These are phyloP conservation scores for Valencia hispanica DNA, from an alignment of 2,797 vertebrate species.

Conservation along the genomic window DNA sequence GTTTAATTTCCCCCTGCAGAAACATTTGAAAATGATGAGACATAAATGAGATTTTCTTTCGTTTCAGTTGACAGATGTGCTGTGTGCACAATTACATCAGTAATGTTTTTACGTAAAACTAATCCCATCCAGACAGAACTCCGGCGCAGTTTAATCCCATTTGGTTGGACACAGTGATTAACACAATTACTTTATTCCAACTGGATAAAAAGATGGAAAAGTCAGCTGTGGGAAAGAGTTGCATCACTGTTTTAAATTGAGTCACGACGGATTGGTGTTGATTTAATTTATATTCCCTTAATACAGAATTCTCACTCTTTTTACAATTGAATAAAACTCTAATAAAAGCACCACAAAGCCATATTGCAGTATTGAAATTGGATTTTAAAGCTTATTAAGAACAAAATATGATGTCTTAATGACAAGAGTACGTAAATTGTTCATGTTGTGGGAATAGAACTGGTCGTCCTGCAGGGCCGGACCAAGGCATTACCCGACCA, in stretches of 20 bases:
- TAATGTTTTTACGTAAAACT: conserved; percentile 30
- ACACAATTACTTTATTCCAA: conserved; percentile 36
- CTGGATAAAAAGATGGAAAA: conserved; percentile 37
- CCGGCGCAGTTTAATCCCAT: conserved; percentile 50
- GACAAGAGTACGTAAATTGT: neutral
- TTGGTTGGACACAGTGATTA: conserved; percentile 42
- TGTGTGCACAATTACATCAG: conserved; percentile 10
- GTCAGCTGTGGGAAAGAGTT: neutral
- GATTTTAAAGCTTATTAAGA: neutral
- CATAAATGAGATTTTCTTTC: conserved; percentile 4
- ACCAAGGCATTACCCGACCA: neutral
- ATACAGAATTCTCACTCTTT: neutral
- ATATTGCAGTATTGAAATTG: neutral
- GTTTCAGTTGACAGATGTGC: conserved; percentile 14
- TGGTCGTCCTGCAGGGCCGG: neutral
- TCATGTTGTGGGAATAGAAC: neutral
- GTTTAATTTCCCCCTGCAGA: conserved; percentile 2
- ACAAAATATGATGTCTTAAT: neutral
- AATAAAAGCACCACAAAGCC: neutral
- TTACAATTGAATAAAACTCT: neutral
- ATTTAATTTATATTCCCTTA: conserved; percentile 6
- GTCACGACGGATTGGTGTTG: conserved; percentile 26
- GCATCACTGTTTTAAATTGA: conserved; percentile 7
- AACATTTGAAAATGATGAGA: conserved; percentile 11
- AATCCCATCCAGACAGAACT: conserved; percentile 42